Evolutionary conservation across 2,113 vertebrate genomes (phyloP).

Genomic region (Actenoides lindsayi): DNA sequence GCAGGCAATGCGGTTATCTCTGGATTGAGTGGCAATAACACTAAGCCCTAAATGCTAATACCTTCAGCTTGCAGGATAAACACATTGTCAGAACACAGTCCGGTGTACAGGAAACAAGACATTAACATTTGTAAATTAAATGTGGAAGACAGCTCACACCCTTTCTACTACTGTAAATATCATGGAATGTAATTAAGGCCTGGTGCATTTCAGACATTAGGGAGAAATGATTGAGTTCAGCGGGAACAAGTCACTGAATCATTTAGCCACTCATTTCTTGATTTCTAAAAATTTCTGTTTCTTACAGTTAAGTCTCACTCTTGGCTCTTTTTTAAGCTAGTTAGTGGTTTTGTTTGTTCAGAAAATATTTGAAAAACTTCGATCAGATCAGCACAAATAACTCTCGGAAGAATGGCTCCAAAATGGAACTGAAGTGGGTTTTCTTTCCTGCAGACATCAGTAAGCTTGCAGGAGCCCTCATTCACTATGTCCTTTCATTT

Average conservation of each 20-base stretch:
- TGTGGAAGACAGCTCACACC: background rate
- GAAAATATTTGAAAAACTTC: background rate
- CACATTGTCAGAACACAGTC: background rate
- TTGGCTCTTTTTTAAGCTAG: background rate
- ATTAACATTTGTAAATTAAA: background rate
- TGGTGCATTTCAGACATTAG: background rate
- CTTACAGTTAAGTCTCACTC: background rate
- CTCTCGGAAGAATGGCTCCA: background rate
- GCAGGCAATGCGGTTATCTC: conserved; percentile 4
- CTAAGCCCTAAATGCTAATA: conserved; percentile 27
- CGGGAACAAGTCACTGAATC: background rate
- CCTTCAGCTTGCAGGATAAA: conserved; percentile 15
- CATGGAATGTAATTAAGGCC: background rate
- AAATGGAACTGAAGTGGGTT: background rate
- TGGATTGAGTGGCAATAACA: conserved; percentile 10
- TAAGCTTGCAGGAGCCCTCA: fast-evolving
- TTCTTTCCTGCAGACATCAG: background rate
- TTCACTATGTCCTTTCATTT: background rate
- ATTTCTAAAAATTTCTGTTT: background rate
- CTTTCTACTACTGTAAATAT: background rate
- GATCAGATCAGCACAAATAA: background rate
- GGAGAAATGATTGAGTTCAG: background rate
- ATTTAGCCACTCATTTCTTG: background rate
- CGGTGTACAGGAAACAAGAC: background rate
- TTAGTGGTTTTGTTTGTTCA: background rate